phyloP scores from a whole-genome alignment of 37 sponge, comb jelly and placozoan species.

The Amphimedon queenslandica region DNA sequence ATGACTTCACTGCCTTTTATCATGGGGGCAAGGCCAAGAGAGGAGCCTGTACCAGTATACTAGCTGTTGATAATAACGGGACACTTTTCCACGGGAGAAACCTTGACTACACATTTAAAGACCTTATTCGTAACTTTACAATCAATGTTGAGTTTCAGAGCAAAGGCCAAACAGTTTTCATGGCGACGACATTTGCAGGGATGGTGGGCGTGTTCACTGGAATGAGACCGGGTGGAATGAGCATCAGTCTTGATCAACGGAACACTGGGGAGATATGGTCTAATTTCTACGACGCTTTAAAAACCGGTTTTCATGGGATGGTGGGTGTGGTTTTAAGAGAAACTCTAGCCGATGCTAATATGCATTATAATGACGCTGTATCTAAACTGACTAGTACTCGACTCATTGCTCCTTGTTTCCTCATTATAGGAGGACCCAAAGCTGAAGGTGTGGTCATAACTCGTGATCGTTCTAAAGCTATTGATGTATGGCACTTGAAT shows the following conservation, averaged over 20 bases:
- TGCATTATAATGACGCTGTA: constrained; percentile 7
- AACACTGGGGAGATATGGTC: background rate
- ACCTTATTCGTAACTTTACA: constrained; percentile 60
- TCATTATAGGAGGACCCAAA: constrained; percentile 53
- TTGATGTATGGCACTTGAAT: constrained; percentile 28
- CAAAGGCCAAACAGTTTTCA: constrained; percentile 65
- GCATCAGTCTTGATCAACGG: background rate
- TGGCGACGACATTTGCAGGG: constrained; percentile 15
- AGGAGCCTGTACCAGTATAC: constrained; percentile 84
- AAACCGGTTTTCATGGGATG: background rate
- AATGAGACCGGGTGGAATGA: background rate
- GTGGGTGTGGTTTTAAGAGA: background rate
- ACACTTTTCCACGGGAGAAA: constrained; percentile 83
- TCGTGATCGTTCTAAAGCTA: constrained; percentile 24
- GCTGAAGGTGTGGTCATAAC: constrained; percentile 74
- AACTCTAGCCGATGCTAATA: background rate
- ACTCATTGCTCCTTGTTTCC: constrained; percentile 63
- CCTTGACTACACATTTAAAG: constrained; percentile 72
- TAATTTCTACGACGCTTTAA: background rate
- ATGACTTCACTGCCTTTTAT: constrained; percentile 64
- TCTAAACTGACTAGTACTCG: constrained; percentile 10
- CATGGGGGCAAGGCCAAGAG: background rate
- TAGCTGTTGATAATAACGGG: constrained; percentile 74
- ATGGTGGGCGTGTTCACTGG: background rate
- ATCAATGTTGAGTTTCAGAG: constrained; percentile 77